Evolutionary conservation across 2,113 vertebrate genomes (phyloP).

Genomic region (Lanius collurio): DNA sequence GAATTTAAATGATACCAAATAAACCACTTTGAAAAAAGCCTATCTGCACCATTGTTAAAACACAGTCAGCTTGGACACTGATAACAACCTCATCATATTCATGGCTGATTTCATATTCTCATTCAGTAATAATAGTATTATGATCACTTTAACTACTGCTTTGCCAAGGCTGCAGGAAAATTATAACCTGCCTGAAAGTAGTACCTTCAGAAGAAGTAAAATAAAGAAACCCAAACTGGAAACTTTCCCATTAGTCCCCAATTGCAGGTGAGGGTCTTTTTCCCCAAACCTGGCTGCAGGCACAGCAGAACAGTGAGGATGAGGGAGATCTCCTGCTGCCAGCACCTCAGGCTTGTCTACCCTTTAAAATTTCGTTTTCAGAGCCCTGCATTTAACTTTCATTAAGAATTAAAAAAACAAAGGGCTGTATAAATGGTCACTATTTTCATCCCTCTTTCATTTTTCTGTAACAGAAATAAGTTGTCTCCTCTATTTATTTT

Average conservation of each 20-base stretch:
- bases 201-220: neutral
- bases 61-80: neutral
- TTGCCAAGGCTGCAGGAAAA: conserved; percentile 1
- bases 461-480: neutral
- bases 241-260: neutral
- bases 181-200: neutral
- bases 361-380: neutral
- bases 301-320: neutral
- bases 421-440: neutral
- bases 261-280: neutral
- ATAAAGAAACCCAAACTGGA: neutral
- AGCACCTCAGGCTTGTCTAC: neutral
- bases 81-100: neutral
- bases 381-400: neutral
- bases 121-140: neutral
- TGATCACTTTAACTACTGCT: neutral
- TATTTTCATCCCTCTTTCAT: neutral
- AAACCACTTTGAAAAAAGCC: neutral
- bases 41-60: neutral
- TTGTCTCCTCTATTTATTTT: neutral
- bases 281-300: neutral
- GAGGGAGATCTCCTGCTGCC: neutral
- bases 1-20: neutral
- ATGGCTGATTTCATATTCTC: conserved; percentile 13
- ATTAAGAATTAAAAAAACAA: neutral